These are phyloP conservation scores for Diglossa cyanea DNA, from an alignment of 2,797 vertebrate species.

Conservation along the genomic window DNA sequence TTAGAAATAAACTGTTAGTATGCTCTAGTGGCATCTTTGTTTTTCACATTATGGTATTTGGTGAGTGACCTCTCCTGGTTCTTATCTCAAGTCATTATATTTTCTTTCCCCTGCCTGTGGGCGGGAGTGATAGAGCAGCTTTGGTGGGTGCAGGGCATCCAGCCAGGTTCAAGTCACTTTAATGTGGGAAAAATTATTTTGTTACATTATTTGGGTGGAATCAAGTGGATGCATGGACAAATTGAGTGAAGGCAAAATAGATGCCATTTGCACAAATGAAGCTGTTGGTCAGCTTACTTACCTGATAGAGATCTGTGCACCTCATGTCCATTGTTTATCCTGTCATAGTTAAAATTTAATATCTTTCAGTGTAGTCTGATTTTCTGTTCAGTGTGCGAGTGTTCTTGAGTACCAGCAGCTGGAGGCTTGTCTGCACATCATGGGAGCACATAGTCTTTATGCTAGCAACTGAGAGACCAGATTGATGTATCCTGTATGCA, in stretches of 20 bases:
- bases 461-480: neutral
- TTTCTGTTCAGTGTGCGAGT: neutral
- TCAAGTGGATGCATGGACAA: neutral
- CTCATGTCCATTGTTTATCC: neutral
- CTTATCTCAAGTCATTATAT: neutral
- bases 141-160: neutral
- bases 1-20: neutral
- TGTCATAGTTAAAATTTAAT: neutral
- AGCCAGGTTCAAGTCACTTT: neutral
- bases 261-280: neutral
- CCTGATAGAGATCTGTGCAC: neutral
- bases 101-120: neutral
- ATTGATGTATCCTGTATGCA: accelerated
- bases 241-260: neutral
- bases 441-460: neutral
- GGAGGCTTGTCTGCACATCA: neutral
- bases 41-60: neutral
- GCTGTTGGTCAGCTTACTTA: neutral
- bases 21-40: neutral
- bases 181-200: neutral
- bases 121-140: neutral
- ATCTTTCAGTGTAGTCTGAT: neutral
- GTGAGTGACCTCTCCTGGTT: neutral
- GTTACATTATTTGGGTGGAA: neutral
- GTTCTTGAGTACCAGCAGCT: neutral